Percentiles rank a stretch among this genome's conserved stretches.
phyloP scores from a whole-genome alignment of 1,140 invertebrate genomes.

The Magallana ariakensis region DNA sequence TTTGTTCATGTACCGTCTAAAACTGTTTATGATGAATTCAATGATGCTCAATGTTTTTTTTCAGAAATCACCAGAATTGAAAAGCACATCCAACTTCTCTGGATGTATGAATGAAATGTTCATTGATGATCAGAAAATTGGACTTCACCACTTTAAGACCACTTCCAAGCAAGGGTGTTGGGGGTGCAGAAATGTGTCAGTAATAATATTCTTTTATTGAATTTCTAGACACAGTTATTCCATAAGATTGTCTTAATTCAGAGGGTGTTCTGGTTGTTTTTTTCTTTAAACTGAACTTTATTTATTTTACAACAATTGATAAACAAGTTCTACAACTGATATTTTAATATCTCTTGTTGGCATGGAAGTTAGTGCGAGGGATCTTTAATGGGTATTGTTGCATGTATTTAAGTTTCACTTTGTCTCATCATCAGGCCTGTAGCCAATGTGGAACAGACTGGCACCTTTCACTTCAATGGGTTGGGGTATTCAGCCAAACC shows the following conservation, averaged over 20 bases:
- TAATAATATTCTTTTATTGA: constrained; percentile 15
- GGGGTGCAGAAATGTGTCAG: constrained; percentile 83
- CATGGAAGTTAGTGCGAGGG: too few relatives aligned
- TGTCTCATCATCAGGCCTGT: constrained; percentile 81
- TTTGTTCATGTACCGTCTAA: too few relatives aligned
- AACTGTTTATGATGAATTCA: too few relatives aligned
- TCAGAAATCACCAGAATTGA: constrained; percentile 77
- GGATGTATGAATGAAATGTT: constrained; percentile 90
- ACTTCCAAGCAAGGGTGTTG: constrained; percentile 75
- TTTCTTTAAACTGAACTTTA: too few relatives aligned
- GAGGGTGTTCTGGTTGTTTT: too few relatives aligned
- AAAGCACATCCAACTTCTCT: constrained; percentile 76
- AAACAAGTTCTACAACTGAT: too few relatives aligned
- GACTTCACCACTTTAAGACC: constrained; percentile 92
- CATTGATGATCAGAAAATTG: constrained; percentile 88
- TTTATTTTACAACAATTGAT: too few relatives aligned
- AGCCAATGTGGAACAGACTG: constrained; percentile 79
- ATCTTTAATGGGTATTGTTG: too few relatives aligned
- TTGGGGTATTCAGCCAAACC: constrained; percentile 87
- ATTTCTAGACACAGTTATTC: too few relatives aligned
- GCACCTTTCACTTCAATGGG: constrained; percentile 86
- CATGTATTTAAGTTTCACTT: background rate
- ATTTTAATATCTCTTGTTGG: too few relatives aligned
- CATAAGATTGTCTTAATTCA: too few relatives aligned
- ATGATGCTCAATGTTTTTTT: constrained; percentile 19